Evolutionary conservation across 2,888 invertebrate genomes (phyloP).

Genomic region (Pemphredon lugubris): DNA sequence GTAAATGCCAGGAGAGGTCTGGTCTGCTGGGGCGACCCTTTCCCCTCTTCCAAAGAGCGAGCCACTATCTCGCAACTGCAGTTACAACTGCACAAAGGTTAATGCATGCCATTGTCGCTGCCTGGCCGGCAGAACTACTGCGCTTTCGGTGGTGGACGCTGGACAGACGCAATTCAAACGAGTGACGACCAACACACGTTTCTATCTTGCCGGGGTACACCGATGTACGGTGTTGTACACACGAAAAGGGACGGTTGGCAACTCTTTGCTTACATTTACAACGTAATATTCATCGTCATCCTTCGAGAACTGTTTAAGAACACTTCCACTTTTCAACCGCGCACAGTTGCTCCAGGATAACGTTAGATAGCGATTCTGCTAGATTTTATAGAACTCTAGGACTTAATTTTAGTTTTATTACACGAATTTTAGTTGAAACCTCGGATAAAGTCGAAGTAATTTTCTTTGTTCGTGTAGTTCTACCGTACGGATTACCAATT

Average conservation of each 20-base stretch:
- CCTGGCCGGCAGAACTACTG: constrained; percentile 76
- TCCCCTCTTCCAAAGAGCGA: constrained; percentile 51
- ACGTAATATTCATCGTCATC: neutral
- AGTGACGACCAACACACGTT: constrained; percentile 43
- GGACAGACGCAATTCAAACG: constrained; percentile 63
- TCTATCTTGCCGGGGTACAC: constrained; percentile 21
- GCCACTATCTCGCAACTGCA: constrained; percentile 79
- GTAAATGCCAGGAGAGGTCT: constrained; percentile 73
- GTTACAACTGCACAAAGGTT: constrained; percentile 81
- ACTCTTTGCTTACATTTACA: neutral
- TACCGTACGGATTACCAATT: no score
- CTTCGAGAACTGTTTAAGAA: no score
- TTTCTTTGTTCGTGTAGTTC: no score
- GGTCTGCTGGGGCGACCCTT: constrained; percentile 52
- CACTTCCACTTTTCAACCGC: no score
- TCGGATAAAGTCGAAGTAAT: no score
- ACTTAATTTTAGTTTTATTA: no score
- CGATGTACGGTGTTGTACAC: constrained; percentile 21
- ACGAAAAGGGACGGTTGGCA: constrained; percentile 36
- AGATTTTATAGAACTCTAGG: no score
- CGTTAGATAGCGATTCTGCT: no score
- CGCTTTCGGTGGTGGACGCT: constrained; percentile 66
- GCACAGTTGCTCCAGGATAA: no score
- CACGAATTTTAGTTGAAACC: no score
- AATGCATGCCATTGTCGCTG: constrained; percentile 80